These are phyloP conservation scores for Tetramorium alpestre DNA, from an alignment of 1,140 invertebrate species.

Conservation along the genomic window DNA sequence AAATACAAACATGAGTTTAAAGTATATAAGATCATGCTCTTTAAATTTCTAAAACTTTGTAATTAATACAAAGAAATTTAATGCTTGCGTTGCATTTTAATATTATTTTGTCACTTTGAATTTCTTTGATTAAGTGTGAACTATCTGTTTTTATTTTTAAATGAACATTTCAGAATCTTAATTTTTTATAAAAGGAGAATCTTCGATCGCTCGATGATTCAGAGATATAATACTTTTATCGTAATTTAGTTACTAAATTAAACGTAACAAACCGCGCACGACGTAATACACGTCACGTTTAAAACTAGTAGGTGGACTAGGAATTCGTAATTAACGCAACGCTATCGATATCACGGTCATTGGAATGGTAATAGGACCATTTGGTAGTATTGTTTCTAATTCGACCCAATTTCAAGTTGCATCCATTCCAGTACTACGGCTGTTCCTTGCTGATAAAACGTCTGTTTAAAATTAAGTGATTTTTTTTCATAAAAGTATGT, in stretches of 20 bases:
- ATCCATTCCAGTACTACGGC: neutral
- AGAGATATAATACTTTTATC: neutral
- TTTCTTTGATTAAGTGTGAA: neutral
- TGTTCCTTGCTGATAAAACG: neutral
- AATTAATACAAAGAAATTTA: constrained; percentile 2
- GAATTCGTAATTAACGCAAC: constrained; percentile 52
- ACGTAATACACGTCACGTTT: constrained; percentile 27
- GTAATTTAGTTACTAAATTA: neutral
- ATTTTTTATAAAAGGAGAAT: neutral
- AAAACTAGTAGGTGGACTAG: constrained; percentile 31
- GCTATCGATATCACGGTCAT: constrained; percentile 32
- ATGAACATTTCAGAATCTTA: neutral
- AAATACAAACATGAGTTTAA: neutral
- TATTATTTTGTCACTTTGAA: neutral
- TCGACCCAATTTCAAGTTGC: constrained; percentile 14
- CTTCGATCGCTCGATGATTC: neutral
- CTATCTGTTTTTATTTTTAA: neutral
- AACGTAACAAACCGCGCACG: neutral
- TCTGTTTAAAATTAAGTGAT: neutral
- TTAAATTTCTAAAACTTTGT: neutral
- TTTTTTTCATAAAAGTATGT: neutral
- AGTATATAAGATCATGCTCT: neutral
- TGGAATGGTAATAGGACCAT: constrained; percentile 37
- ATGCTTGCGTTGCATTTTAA: neutral
- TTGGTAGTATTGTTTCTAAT: neutral